These are phyloP conservation scores for Phacellophora camtschatica DNA, from an alignment of 30 jellyfish, hydroid and myxozoan species.

Conservation along the genomic window DNA sequence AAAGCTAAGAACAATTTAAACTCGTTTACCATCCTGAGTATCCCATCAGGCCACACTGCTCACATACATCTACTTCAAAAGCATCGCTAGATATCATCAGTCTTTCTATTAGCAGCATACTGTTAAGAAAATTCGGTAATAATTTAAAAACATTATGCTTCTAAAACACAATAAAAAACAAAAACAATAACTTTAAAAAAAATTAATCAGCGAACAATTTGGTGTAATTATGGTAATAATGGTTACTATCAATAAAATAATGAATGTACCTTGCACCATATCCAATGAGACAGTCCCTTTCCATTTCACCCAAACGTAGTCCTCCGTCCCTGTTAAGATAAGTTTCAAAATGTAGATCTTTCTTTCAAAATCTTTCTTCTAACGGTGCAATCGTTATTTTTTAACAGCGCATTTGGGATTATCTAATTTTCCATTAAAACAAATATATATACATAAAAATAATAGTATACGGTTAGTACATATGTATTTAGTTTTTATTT, in stretches of 20 bases:
- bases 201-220: too few species aligned
- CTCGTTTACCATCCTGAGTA: slow-evolving; percentile 93
- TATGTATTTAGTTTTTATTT: too few species aligned
- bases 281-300: slow-evolving; percentile 98
- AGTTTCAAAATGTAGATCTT: too few species aligned
- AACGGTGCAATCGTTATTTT: too few species aligned
- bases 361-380: too few species aligned
- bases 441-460: too few species aligned
- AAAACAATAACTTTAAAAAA: background rate
- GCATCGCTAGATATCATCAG: slow-evolving; percentile 99
- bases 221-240: too few species aligned
- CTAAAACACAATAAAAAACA: background rate
- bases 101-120: slow-evolving; percentile 94
- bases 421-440: too few species aligned
- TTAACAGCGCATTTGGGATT: too few species aligned
- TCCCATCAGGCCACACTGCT: slow-evolving; percentile 98
- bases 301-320: slow-evolving; percentile 99
- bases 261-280: slow-evolving; percentile 92
- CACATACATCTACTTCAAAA: slow-evolving; percentile 96
- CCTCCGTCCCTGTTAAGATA: slow-evolving; percentile 94
- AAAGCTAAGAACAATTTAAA: background rate
- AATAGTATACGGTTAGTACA: too few species aligned
- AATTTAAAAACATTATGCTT: background rate
- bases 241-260: too few species aligned
- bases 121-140: background rate